A percentile compares a stretch with the other conserved stretches of the same genome.
Conservation (phyloP, 2,888 invertebrate genomes). For the Timema cristinae region DNA sequence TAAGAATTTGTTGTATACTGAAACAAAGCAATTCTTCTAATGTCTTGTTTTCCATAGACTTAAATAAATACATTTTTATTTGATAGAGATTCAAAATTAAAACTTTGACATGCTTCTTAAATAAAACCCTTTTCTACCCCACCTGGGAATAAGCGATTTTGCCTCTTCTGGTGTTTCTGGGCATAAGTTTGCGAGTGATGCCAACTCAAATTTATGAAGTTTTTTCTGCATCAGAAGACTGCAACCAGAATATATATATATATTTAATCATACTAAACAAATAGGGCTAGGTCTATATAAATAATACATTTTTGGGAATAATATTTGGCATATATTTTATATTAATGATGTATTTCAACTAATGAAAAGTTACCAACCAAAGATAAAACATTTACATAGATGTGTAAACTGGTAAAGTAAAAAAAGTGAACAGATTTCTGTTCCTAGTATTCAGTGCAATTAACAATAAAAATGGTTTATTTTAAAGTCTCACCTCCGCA, state of each 20-base stretch:
- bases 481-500: constrained; percentile 69
- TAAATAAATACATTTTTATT: background rate
- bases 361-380: too few species aligned
- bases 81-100: background rate
- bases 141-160: constrained; percentile 90
- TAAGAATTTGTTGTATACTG: too few species aligned
- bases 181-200: constrained; percentile 95
- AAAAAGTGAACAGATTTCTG: background rate
- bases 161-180: constrained; percentile 99
- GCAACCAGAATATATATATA: constrained; percentile 38
- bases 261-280: too few species aligned
- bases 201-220: constrained; percentile 96
- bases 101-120: too few species aligned
- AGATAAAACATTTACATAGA: too few species aligned
- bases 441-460: background rate
- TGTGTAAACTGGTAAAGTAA: too few species aligned
- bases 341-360: too few species aligned
- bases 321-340: too few species aligned
- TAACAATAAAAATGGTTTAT: background rate
- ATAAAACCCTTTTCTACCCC: constrained; percentile 15
- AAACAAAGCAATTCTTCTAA: too few species aligned
- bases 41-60: too few species aligned
- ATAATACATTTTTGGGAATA: too few species aligned
- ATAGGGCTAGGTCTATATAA: too few species aligned
- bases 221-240: constrained; percentile 91